phyloP scores from a whole-genome alignment of 2,888 invertebrate species.

The Sphaerophoria rueppellii region DNA sequence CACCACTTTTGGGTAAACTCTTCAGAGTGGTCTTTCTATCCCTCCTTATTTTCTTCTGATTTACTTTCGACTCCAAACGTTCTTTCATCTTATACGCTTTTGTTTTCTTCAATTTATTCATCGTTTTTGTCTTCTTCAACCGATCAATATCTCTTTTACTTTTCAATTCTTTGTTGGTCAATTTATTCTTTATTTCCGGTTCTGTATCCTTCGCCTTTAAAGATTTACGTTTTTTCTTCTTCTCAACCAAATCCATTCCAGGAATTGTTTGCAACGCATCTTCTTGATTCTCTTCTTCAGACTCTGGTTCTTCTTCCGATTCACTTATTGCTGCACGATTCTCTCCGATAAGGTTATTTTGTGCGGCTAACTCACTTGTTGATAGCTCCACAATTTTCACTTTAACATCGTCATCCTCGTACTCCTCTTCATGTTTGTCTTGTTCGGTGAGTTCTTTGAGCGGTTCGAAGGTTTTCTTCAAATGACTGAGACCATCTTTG shows the following conservation, averaged over 20 bases:
- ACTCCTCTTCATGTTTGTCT: constrained; percentile 83
- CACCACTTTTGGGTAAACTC: constrained; percentile 79
- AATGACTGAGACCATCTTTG: constrained; percentile 89
- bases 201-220: constrained; percentile 47
- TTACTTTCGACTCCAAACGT: constrained; percentile 87
- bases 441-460: constrained; percentile 83
- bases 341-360: constrained; percentile 88
- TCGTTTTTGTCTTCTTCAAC: constrained; percentile 87
- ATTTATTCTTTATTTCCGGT: constrained; percentile 67
- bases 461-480: constrained; percentile 88
- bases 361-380: constrained; percentile 87
- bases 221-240: constrained; percentile 61
- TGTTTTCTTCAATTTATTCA: constrained; percentile 89
- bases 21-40: constrained; percentile 78
- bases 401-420: constrained; percentile 90
- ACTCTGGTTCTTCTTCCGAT: constrained; percentile 75
- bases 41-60: constrained; percentile 86
- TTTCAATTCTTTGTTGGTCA: constrained; percentile 65
- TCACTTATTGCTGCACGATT: constrained; percentile 83
- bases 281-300: constrained; percentile 77
- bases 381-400: constrained; percentile 91
- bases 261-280: constrained; percentile 77
- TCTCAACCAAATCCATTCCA: constrained; percentile 79
- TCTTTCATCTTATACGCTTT: constrained; percentile 90
- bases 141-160: constrained; percentile 87